Evolutionary conservation across 2,888 invertebrate species (phyloP).

Genomic region (Cynaeus angustus): DNA sequence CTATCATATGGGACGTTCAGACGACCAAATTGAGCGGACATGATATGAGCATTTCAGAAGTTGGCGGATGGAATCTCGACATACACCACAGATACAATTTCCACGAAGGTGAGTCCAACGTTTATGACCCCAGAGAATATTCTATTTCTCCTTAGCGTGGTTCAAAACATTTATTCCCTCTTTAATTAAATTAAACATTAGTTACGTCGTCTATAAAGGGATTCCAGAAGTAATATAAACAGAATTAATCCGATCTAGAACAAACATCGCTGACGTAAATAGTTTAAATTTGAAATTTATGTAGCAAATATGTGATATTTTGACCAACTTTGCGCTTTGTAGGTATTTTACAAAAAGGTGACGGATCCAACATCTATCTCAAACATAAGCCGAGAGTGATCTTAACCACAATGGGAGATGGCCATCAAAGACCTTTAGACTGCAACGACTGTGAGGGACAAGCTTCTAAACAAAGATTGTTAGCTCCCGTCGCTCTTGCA

Average conservation of each 20-base stretch:
- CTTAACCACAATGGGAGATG: constrained; percentile 93
- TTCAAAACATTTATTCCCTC: no score
- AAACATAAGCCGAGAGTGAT: constrained; percentile 94
- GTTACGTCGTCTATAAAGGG: no score
- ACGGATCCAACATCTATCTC: constrained; percentile 95
- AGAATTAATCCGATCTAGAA: no score
- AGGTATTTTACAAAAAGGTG: constrained; percentile 97
- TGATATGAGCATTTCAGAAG: constrained; percentile 97
- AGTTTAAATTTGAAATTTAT: no score
- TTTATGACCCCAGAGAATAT: no score
- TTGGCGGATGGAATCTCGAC: constrained; percentile 98
- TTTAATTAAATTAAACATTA: no score
- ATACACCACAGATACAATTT: constrained; percentile 98
- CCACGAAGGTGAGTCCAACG: constrained; percentile 86
- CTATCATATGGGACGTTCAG: constrained; percentile 96
- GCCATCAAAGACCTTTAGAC: constrained; percentile 89
- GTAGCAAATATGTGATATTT: no score
- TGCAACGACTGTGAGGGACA: constrained; percentile 88
- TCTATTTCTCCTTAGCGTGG: no score
- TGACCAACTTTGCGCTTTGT: constrained; percentile 56
- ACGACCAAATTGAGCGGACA: constrained; percentile 96
- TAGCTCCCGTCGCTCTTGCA: constrained; percentile 95
- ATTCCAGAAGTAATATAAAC: no score
- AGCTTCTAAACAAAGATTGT: constrained; percentile 85
- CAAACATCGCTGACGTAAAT: no score